A percentile compares a stretch with the other conserved stretches of the same genome.
These are phyloP conservation scores for Gasteruption jaculator DNA, from an alignment of 2,888 invertebrate species.

Conservation along the genomic window DNA sequence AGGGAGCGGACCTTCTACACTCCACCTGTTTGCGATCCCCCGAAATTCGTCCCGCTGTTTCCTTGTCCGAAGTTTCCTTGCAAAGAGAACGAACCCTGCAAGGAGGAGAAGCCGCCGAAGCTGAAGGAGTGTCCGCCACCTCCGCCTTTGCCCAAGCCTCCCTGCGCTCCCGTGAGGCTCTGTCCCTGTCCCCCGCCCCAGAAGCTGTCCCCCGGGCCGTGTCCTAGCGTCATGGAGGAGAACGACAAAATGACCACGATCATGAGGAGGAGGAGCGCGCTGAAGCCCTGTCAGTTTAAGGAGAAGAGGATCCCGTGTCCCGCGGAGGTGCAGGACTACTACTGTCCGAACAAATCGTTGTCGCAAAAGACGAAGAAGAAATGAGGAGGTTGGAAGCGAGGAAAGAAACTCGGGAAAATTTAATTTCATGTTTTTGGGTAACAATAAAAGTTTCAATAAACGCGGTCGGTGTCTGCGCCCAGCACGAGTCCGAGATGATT, in stretches of 20 bases:
- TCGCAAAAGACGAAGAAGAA: constrained; percentile 6
- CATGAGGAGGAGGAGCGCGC: background rate
- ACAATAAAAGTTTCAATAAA: too few relatives aligned
- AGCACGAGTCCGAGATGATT: too few relatives aligned
- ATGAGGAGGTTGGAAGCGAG: constrained; percentile 8
- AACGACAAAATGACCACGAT: background rate
- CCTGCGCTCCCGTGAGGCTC: constrained; percentile 30
- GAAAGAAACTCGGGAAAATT: constrained; percentile 8
- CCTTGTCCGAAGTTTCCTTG: constrained; percentile 23
- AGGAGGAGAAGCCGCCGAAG: constrained; percentile 5
- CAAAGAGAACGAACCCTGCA: too few relatives aligned
- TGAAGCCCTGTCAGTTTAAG: constrained; percentile 25
- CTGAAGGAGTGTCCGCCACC: constrained; percentile 19
- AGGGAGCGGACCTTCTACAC: constrained; percentile 29
- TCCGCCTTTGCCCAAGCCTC: constrained; percentile 35
- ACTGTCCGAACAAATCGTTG: constrained; percentile 22
- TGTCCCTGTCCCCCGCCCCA: constrained; percentile 39
- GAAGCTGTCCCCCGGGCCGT: constrained; percentile 38
- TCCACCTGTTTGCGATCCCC: constrained; percentile 22
- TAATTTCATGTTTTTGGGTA: too few relatives aligned
- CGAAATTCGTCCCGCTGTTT: constrained; percentile 23
- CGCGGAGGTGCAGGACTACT: constrained; percentile 13
- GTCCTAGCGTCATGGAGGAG: constrained; percentile 29
- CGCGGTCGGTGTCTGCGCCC: too few relatives aligned
- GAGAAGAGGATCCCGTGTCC: constrained; percentile 27